A percentile compares a stretch with the other conserved stretches of the same genome.
Evolutionary conservation across 2,797 vertebrate genomes (phyloP).

Genomic region (Sebastes taczanowskii): DNA sequence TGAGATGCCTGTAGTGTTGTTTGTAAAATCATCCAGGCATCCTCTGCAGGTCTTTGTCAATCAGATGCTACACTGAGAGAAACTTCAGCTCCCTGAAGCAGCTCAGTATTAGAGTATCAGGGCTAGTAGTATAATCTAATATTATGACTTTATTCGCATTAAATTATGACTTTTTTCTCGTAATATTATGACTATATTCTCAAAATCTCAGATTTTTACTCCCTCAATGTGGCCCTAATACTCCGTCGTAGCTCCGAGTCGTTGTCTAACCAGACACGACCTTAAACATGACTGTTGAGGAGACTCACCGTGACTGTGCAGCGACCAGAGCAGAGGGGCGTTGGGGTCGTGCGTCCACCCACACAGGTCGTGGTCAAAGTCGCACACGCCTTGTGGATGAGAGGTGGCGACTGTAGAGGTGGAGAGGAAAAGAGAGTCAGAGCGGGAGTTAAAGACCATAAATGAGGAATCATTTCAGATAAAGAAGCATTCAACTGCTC

Average conservation of each 20-base stretch:
- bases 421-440: neutral
- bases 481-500: neutral
- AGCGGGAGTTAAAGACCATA: neutral
- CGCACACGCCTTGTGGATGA: conserved; percentile 85
- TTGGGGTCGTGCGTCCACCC: conserved; percentile 91
- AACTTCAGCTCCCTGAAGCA: neutral
- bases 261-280: neutral
- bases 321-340: conserved; percentile 87
- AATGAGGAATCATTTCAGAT: conserved; percentile 21
- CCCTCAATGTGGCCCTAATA: too few species aligned
- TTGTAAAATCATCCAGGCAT: neutral
- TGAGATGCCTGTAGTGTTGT: neutral
- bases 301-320: conserved; percentile 82
- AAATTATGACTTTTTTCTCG: too few species aligned
- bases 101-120: too few species aligned
- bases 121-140: too few species aligned
- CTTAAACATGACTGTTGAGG: neutral
- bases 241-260: neutral
- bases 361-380: conserved; percentile 90
- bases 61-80: neutral
- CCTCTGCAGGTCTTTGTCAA: neutral
- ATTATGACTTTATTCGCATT: too few species aligned
- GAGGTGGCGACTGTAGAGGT: conserved; percentile 55
- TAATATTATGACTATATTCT: too few species aligned
- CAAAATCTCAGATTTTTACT: too few species aligned